These are phyloP conservation scores for Gastrophryne carolinensis DNA, from an alignment of 2,797 vertebrate species.

Conservation along the genomic window DNA sequence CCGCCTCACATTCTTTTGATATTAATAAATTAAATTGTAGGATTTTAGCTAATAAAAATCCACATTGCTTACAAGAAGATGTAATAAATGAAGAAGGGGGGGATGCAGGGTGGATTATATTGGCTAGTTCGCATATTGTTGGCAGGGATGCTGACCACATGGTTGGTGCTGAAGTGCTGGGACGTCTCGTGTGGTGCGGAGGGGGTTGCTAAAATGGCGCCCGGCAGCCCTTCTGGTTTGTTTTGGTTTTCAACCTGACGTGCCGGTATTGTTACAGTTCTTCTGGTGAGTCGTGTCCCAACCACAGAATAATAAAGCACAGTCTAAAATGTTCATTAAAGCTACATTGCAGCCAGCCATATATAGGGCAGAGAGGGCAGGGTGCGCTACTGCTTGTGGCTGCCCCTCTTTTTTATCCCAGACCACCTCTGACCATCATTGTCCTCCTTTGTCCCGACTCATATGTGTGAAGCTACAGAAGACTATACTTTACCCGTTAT, in stretches of 20 bases:
- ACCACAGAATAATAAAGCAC: no score
- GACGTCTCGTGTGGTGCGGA: background rate
- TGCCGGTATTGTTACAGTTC: background rate
- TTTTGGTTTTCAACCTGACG: background rate
- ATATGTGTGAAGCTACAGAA: no score
- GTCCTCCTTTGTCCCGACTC: no score
- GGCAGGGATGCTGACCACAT: background rate
- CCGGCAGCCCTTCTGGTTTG: background rate
- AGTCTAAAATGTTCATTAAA: no score
- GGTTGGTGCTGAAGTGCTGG: background rate
- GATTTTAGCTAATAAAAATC: background rate
- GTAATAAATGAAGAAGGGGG: no score
- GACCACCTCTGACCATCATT: no score
- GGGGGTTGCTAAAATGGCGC: background rate
- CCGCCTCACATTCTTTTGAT: background rate
- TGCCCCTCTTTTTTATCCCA: no score
- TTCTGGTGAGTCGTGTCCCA: background rate
- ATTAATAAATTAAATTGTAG: background rate
- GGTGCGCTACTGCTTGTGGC: no score
- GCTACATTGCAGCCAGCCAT: background rate
- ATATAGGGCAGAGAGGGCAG: background rate
- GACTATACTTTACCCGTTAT: no score
- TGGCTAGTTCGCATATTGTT: accelerated
- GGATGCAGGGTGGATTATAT: background rate
- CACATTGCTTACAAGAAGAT: no score